These are phyloP conservation scores for Martes martes DNA, from an alignment of 2,113 vertebrate genomes.

Conservation along the genomic window DNA sequence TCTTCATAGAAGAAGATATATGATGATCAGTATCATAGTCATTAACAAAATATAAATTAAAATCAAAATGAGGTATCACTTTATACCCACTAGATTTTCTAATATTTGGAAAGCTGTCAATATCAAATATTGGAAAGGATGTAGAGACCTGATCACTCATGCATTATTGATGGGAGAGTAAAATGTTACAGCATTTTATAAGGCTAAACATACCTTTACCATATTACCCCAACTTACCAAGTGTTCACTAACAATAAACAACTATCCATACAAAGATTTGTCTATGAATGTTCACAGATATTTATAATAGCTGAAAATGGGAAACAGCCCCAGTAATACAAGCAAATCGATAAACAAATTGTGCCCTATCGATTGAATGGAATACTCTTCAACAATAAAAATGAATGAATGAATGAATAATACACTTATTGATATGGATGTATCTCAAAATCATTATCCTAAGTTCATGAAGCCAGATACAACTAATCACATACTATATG, in stretches of 20 bases:
- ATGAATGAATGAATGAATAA: not conserved
- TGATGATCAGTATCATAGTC: not conserved
- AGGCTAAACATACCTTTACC: not conserved
- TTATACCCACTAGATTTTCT: not conserved
- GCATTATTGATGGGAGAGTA: not conserved
- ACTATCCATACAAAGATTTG: not conserved
- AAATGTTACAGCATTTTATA: not conserved
- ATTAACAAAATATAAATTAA: not conserved
- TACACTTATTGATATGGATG: not conserved
- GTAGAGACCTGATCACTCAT: not conserved
- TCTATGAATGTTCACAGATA: not conserved
- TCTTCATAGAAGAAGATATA: not conserved
- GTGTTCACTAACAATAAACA: slow-evolving; percentile 12
- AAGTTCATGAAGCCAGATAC: not conserved
- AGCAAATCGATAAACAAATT: not conserved
- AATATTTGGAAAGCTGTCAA: not conserved
- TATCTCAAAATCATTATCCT: not conserved
- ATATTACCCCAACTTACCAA: not conserved
- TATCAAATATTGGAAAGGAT: not conserved
- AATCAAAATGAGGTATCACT: not conserved
- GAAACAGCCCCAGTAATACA: not conserved
- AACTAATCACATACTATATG: not conserved
- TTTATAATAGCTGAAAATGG: not conserved
- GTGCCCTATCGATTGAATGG: not conserved
- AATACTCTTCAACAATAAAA: not conserved